phyloP scores from a whole-genome alignment of 2,113 vertebrate species.

The Dasyornis broadbenti region DNA sequence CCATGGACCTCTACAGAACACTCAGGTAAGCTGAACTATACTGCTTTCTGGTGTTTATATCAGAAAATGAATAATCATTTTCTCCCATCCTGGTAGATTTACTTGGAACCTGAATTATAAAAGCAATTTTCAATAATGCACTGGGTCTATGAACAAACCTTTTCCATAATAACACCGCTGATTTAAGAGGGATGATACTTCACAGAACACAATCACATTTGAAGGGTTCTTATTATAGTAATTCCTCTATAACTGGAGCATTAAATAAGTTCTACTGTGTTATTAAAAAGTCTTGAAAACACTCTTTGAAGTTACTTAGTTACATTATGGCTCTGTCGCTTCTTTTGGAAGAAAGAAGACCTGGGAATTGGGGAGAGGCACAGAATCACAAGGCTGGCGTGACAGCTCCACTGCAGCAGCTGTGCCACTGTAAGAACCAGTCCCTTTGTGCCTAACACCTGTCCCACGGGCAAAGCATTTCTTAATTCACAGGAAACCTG shows the following conservation, averaged over 20 bases:
- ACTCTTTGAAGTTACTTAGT: slow-evolving; percentile 14
- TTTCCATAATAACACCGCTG: slow-evolving; percentile 57
- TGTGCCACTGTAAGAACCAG: background rate
- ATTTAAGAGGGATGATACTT: slow-evolving; percentile 50
- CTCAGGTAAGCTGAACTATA: background rate
- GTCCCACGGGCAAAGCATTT: background rate
- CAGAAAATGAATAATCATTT: background rate
- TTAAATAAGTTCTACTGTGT: slow-evolving; percentile 37
- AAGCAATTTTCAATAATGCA: slow-evolving; percentile 48
- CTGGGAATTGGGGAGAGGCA: background rate
- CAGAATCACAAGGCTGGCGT: fast-evolving
- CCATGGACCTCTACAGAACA: background rate
- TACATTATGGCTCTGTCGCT: background rate
- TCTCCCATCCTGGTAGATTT: background rate
- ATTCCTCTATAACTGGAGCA: slow-evolving; percentile 21
- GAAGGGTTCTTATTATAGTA: slow-evolving; percentile 51
- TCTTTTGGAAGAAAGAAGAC: background rate
- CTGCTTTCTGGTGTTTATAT: background rate
- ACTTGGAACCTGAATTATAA: slow-evolving; percentile 40
- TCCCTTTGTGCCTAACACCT: fast-evolving
- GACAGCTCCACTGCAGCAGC: background rate
- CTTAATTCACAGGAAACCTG: background rate
- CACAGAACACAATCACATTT: slow-evolving; percentile 33
- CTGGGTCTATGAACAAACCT: slow-evolving; percentile 13
- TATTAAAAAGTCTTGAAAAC: slow-evolving; percentile 25